Percentiles rank a stretch among this genome's conserved stretches.
phyloP scores from a whole-genome alignment of 2,797 vertebrate species.

The Falco naumanni region DNA sequence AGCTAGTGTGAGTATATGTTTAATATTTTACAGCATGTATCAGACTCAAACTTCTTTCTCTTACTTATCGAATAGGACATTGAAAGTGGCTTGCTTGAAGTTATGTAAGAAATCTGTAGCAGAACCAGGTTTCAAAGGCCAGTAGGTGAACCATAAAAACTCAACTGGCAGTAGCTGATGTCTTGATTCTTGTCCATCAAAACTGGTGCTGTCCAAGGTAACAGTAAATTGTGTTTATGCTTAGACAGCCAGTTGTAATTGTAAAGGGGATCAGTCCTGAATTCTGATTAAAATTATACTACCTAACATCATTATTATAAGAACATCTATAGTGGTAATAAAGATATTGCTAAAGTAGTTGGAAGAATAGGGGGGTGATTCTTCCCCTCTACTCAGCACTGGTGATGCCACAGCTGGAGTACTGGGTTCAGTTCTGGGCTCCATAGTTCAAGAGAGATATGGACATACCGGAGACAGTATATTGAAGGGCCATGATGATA shows the following conservation, averaged over 20 bases:
- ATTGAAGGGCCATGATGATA: too few species aligned
- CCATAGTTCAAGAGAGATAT: not conserved
- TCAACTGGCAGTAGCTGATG: not conserved
- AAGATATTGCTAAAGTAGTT: not conserved
- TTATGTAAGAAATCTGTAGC: not conserved
- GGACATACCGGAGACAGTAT: not conserved
- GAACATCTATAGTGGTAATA: not conserved
- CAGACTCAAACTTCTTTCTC: not conserved
- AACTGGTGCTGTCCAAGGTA: slow-evolving; percentile 56
- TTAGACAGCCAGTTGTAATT: not conserved
- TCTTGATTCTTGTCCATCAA: not conserved
- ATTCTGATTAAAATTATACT: not conserved
- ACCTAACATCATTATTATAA: not conserved
- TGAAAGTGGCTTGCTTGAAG: not conserved
- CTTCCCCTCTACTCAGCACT: not conserved
- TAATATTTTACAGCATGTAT: not conserved
- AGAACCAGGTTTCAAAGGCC: not conserved
- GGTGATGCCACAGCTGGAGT: not conserved
- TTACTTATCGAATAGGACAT: not conserved
- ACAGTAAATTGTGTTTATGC: not conserved
- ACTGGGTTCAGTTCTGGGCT: not conserved
- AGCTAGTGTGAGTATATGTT: not conserved
- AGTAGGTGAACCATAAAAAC: not conserved
- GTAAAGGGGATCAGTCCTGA: not conserved
- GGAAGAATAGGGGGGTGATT: not conserved